Percentiles rank a stretch among this genome's conserved stretches.
Conservation (phyloP, 2,113 vertebrate species). For the Eudyptes chrysolophus region DNA sequence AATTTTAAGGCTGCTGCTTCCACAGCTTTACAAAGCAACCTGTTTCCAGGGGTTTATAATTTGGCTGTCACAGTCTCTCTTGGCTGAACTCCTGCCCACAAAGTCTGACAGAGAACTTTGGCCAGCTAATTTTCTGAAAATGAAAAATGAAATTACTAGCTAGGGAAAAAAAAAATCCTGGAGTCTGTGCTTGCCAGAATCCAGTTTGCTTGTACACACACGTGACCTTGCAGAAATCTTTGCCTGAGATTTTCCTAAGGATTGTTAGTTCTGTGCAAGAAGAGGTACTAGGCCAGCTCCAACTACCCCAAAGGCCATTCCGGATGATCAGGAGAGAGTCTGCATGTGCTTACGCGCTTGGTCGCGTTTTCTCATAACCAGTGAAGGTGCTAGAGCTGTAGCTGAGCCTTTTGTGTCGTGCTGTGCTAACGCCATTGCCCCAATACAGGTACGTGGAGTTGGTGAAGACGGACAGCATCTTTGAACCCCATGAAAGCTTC, state of each 20-base stretch:
- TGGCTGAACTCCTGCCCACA: neutral
- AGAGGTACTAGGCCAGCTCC: neutral
- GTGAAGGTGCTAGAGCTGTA: neutral
- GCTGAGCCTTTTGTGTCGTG: neutral
- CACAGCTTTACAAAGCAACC: neutral
- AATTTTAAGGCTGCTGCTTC: neutral
- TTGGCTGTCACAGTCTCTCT: neutral
- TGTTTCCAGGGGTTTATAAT: neutral
- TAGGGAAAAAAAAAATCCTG: neutral
- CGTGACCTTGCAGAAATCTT: neutral
- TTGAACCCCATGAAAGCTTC: conserved; percentile 91
- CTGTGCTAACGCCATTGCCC: neutral
- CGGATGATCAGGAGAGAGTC: neutral
- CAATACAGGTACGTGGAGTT: conserved; percentile 89
- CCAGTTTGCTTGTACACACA: neutral
- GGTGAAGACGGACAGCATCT: conserved; percentile 90
- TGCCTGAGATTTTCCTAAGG: neutral
- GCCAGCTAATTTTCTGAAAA: neutral
- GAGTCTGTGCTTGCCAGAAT: neutral
- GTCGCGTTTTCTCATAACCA: neutral
- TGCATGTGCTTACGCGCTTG: accelerated
- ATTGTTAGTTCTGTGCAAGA: neutral
- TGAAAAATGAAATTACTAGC: neutral
- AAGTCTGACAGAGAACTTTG: neutral
- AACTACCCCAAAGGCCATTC: neutral